Evolutionary conservation across 1,140 invertebrate genomes (phyloP).

Genomic region (Drosophila watanabei): DNA sequence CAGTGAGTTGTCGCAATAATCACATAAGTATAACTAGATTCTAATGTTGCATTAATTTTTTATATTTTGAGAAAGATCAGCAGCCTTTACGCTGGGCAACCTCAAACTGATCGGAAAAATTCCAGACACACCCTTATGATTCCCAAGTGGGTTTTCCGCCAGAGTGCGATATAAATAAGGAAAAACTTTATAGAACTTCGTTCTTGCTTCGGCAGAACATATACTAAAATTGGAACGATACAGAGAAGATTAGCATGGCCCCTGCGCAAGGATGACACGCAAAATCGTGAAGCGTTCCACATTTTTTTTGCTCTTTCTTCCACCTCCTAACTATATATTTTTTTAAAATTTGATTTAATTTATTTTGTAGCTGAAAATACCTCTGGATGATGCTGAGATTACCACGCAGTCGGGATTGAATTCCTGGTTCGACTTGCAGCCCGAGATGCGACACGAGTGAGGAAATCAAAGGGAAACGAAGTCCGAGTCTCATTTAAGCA

Average conservation of each 20-base stretch:
- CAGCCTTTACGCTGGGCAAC: not conserved
- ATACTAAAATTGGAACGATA: conserved; percentile 95
- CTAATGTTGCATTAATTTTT: not conserved
- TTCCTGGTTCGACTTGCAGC: conserved; percentile 88
- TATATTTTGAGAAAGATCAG: not conserved
- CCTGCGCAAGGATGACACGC: conserved; percentile 96
- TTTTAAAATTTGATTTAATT: not conserved
- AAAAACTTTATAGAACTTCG: conserved; percentile 56
- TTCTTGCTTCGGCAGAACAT: conserved; percentile 92
- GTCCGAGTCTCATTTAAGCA: conserved; percentile 48
- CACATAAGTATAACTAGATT: not conserved
- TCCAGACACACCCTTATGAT: conserved; percentile 39
- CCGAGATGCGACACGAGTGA: conserved; percentile 81
- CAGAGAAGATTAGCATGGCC: conserved; percentile 98
- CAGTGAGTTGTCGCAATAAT: not conserved
- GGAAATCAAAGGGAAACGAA: not conserved
- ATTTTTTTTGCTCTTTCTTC: conserved; percentile 88
- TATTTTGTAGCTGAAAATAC: conserved; percentile 74
- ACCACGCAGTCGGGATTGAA: conserved; percentile 86
- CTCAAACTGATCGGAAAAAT: rapidly evolving
- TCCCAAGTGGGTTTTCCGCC: conserved; percentile 48
- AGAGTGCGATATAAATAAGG: conserved; percentile 40
- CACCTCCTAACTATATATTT: not conserved
- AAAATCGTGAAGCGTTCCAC: conserved; percentile 96
- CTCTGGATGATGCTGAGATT: conserved; percentile 80